These are phyloP conservation scores for Tachina grossa DNA, from an alignment of 2,888 invertebrate genomes.

Conservation along the genomic window DNA sequence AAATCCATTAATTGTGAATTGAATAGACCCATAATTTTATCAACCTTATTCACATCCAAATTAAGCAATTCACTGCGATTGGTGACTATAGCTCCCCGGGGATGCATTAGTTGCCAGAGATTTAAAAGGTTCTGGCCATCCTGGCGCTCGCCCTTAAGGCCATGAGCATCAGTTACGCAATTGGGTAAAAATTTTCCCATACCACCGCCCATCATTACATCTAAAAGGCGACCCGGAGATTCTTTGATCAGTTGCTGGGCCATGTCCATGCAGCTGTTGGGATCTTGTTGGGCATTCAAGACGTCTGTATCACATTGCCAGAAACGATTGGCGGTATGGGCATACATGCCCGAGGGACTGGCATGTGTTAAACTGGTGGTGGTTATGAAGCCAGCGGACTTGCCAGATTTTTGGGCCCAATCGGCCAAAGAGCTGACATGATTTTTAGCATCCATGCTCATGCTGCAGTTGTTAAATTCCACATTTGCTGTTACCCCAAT, in stretches of 20 bases:
- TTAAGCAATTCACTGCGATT: constrained; percentile 84
- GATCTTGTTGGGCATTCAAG: constrained; percentile 40
- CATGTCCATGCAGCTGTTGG: constrained; percentile 86
- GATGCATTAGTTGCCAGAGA: constrained; percentile 85
- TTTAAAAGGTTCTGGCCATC: constrained; percentile 87
- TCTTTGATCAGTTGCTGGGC: constrained; percentile 88
- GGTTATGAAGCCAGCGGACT: constrained; percentile 87
- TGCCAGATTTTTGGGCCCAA: constrained; percentile 87
- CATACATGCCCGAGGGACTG: constrained; percentile 87
- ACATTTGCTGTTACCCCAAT: constrained; percentile 89
- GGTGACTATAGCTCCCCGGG: constrained; percentile 84
- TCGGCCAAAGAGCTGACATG: constrained; percentile 87
- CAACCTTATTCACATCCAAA: constrained; percentile 83
- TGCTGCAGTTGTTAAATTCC: constrained; percentile 85
- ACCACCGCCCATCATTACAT: constrained; percentile 91
- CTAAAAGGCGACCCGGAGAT: constrained; percentile 88
- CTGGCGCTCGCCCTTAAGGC: constrained; percentile 84
- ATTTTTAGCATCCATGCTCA: constrained; percentile 85
- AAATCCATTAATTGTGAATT: constrained; percentile 26
- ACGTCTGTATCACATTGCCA: constrained; percentile 88
- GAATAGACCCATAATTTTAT: constrained; percentile 84
- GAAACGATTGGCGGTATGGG: constrained; percentile 86
- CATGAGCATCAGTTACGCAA: constrained; percentile 82
- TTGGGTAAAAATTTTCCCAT: constrained; percentile 86
- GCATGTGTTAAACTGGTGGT: constrained; percentile 92